Percentiles rank a stretch among this genome's conserved stretches.
phyloP scores from a whole-genome alignment of 2,113 vertebrate genomes.

The Smithornis capensis region DNA sequence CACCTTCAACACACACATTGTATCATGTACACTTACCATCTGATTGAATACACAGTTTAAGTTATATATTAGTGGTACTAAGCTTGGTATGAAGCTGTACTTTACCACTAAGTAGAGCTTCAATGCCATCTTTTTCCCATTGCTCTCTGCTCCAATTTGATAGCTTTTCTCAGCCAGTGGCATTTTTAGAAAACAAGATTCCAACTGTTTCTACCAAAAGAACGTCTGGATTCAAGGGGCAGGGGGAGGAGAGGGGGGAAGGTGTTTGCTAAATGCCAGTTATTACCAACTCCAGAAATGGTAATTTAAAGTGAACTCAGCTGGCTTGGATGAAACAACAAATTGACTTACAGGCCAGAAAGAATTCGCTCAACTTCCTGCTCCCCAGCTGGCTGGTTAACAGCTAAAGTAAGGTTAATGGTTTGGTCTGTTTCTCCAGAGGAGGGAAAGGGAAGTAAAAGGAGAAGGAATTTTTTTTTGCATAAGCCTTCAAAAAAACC shows the following conservation, averaged over 20 bases:
- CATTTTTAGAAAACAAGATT: neutral
- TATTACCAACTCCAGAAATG: neutral
- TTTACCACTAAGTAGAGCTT: neutral
- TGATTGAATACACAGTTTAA: neutral
- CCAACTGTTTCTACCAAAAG: neutral
- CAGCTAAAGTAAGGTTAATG: neutral
- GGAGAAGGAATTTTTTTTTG: neutral
- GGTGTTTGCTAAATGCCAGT: neutral
- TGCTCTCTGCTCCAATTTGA: neutral
- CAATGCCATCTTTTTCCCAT: neutral
- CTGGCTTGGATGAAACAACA: neutral
- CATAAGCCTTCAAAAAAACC: neutral
- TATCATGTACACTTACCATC: neutral
- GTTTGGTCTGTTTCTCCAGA: neutral
- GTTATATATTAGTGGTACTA: neutral
- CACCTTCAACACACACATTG: neutral
- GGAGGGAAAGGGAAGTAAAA: neutral
- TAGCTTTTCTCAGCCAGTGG: neutral
- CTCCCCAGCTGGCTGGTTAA: neutral
- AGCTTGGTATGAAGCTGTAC: neutral
- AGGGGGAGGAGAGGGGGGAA: no score
- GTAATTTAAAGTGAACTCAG: neutral
- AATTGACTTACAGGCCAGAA: neutral
- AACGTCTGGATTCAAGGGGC: neutral
- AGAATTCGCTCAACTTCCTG: neutral